These are phyloP conservation scores for Umimayanthus kanabou DNA, from an alignment of 92 coral and sea anemone species.

Conservation along the genomic window DNA sequence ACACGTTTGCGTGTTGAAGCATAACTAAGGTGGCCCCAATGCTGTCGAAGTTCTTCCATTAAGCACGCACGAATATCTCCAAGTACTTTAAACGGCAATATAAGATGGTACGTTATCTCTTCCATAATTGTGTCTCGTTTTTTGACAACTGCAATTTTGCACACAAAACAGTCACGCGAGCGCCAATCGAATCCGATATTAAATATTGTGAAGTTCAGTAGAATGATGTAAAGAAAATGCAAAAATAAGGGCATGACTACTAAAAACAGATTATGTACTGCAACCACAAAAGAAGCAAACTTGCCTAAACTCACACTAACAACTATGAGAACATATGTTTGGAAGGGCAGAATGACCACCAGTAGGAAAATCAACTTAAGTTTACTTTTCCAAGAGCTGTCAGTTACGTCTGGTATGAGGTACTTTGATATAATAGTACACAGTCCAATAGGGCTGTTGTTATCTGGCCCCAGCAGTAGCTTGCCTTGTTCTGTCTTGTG, in stretches of 20 bases:
- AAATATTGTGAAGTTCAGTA: too few species aligned
- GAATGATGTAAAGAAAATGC: too few species aligned
- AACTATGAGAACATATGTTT: background rate
- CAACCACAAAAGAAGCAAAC: background rate
- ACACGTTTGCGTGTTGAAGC: background rate
- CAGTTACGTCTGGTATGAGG: background rate
- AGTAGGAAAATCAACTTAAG: background rate
- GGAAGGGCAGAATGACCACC: background rate
- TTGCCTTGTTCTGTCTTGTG: background rate
- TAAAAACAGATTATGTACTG: too few species aligned
- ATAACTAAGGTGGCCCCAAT: background rate
- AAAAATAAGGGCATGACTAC: too few species aligned
- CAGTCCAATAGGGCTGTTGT: background rate
- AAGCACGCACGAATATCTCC: background rate
- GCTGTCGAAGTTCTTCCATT: background rate
- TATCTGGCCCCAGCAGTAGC: background rate
- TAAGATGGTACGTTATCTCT: background rate
- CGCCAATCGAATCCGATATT: too few species aligned
- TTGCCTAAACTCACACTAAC: background rate
- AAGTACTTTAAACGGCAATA: background rate
- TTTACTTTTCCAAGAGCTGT: background rate
- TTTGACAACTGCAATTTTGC: background rate
- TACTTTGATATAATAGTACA: background rate
- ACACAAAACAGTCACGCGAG: too few species aligned
- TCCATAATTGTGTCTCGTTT: background rate